These are phyloP conservation scores for Xanthia togata DNA, from an alignment of 2,888 invertebrate genomes.

Conservation along the genomic window DNA sequence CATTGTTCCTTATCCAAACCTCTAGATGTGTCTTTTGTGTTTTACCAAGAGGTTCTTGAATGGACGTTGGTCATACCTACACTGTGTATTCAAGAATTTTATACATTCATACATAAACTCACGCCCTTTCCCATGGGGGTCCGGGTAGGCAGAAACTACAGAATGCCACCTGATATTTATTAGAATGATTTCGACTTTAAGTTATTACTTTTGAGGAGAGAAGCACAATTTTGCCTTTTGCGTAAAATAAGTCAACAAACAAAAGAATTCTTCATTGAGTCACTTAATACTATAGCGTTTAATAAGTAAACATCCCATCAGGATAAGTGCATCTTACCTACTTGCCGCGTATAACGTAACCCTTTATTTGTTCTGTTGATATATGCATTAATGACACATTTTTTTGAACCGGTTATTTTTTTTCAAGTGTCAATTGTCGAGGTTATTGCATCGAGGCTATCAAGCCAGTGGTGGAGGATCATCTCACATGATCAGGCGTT, in stretches of 20 bases:
- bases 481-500: constrained; percentile 75
- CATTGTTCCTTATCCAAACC: no score
- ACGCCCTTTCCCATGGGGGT: not conserved
- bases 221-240: not conserved
- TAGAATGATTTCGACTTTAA: not conserved
- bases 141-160: not conserved
- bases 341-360: not conserved
- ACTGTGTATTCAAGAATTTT: not conserved
- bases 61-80: no score
- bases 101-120: not conserved
- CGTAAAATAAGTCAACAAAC: not conserved
- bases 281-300: not conserved
- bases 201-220: not conserved
- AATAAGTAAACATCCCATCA: not conserved
- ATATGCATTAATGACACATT: not conserved
- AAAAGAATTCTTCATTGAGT: not conserved
- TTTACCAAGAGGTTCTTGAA: not conserved
- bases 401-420: constrained; percentile 27
- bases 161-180: not conserved
- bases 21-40: not conserved
- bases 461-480: constrained; percentile 42
- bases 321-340: constrained; percentile 8
- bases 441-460: constrained; percentile 54
- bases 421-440: constrained; percentile 22
- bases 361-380: constrained; percentile 4